Conservation (phyloP, 2,888 invertebrate genomes). For the Acrobasis consociella region DNA sequence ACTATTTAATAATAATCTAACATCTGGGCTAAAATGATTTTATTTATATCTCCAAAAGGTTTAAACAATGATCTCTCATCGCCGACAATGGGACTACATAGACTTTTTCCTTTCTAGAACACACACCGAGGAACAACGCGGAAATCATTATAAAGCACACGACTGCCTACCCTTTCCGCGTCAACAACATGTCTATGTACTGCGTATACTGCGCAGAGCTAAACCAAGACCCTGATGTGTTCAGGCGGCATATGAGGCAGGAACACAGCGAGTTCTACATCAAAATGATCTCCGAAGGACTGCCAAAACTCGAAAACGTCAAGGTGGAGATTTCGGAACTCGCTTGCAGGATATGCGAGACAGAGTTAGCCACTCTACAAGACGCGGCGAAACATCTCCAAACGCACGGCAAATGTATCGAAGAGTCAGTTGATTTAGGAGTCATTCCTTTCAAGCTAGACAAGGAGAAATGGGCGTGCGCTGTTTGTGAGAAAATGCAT, state of each 20-base stretch:
- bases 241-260: constrained; percentile 43
- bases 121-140: constrained; percentile 40
- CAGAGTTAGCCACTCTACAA: constrained; percentile 31
- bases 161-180: constrained; percentile 40
- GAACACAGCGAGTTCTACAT: constrained; percentile 43
- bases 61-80: background rate
- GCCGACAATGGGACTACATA: constrained; percentile 1
- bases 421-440: constrained; percentile 38
- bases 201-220: constrained; percentile 49
- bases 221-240: constrained; percentile 42
- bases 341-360: constrained; percentile 41
- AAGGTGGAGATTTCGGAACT: constrained; percentile 45
- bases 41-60: too few relatives aligned
- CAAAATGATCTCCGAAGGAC: constrained; percentile 40
- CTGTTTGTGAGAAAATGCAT: constrained; percentile 42
- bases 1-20: too few relatives aligned
- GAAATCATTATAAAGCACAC: constrained; percentile 38
- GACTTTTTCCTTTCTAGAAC: constrained; percentile 38
- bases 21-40: too few relatives aligned
- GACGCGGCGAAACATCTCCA: constrained; percentile 39
- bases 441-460: constrained; percentile 44
- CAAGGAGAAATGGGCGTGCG: constrained; percentile 40
- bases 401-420: constrained; percentile 37
- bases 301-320: constrained; percentile 36
- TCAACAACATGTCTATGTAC: constrained; percentile 33